Conservation (phyloP, 2,888 invertebrate genomes). For the Esperia sulphurella region DNA sequence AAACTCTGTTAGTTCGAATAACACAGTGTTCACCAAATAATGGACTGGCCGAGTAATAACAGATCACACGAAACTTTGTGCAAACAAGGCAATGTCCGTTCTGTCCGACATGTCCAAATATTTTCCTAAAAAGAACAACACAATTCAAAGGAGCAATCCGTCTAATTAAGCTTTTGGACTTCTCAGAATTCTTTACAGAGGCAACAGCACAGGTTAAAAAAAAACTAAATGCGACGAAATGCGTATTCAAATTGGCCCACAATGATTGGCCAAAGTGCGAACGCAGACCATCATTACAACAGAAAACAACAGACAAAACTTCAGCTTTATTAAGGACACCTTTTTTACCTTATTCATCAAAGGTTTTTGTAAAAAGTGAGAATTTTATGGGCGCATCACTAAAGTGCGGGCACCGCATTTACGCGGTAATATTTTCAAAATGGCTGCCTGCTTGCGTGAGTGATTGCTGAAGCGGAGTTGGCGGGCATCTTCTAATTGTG, state of each 20-base stretch:
- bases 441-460: constrained; percentile 39
- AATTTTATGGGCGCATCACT: constrained; percentile 22
- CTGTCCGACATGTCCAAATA: constrained; percentile 13
- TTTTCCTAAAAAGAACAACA: constrained; percentile 16
- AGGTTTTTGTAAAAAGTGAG: constrained; percentile 20
- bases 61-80: constrained; percentile 18
- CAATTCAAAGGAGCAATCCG: constrained; percentile 13
- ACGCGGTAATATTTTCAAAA: constrained; percentile 37
- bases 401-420: constrained; percentile 24
- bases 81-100: constrained; percentile 9
- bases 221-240: constrained; percentile 30
- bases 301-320: constrained; percentile 39
- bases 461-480: constrained; percentile 38
- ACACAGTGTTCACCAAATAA: constrained; percentile 3
- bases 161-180: constrained; percentile 18
- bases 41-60: neutral
- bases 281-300: constrained; percentile 52
- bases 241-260: constrained; percentile 49
- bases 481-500: constrained; percentile 45
- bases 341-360: constrained; percentile 28
- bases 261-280: constrained; percentile 52
- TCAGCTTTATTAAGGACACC: constrained; percentile 40
- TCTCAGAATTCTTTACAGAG: constrained; percentile 36
- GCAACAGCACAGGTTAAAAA: constrained; percentile 42
- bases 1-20: constrained; percentile 8